Evolutionary conservation across 2,113 vertebrate genomes (phyloP), one percentile per base, ranked within the genome.

Genomic region (Oenanthe melanoleuca): DNA sequence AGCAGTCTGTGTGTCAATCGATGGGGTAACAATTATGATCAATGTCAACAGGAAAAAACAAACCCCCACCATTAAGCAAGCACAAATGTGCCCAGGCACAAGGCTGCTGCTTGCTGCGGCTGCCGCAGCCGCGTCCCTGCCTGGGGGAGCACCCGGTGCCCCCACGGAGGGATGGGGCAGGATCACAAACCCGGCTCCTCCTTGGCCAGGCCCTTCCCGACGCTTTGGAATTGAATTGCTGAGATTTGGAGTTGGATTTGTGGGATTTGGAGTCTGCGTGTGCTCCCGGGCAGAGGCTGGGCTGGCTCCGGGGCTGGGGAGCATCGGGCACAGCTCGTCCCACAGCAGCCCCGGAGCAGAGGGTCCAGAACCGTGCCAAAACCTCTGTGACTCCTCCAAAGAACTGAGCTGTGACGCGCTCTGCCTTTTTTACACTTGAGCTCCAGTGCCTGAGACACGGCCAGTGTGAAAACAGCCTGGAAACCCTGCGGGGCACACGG

Each of bases 21-120:
- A 94, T 95, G 81, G 86, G 59, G 71, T 83, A 96, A 97, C 93
- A 80, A 86, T 96, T 93, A 92, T 90, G 89, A 96, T 95, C 95
- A 80, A 80, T 88, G 93, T 70, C 94, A 95, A 96, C 71, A 91
- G 91, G 87, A 88, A 86, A 75, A 95, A 88, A 60, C 40, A 83
- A 89, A 82, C 61, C 13, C 9, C 7, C 59, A 3, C 45, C 59
- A 26, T 73, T 84, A 57, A 49, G 57, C 69, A 6, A 79, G 22
- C 64, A 8, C 86, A 12, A 79, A 52, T 1, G n/a, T 19, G 65
- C n/a, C 0, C 29, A 12, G 67, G 89, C 72, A 45, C 10, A 14
- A 3, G 70, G 11, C 70, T 14, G 86, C 56, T 42, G 73, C 49
- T 72, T 38, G 53, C 69, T 34, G 73, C 0, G 49, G 34, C 53